phyloP scores from a whole-genome alignment of 2,797 vertebrate genomes.

The Denticeps clupeoides region DNA sequence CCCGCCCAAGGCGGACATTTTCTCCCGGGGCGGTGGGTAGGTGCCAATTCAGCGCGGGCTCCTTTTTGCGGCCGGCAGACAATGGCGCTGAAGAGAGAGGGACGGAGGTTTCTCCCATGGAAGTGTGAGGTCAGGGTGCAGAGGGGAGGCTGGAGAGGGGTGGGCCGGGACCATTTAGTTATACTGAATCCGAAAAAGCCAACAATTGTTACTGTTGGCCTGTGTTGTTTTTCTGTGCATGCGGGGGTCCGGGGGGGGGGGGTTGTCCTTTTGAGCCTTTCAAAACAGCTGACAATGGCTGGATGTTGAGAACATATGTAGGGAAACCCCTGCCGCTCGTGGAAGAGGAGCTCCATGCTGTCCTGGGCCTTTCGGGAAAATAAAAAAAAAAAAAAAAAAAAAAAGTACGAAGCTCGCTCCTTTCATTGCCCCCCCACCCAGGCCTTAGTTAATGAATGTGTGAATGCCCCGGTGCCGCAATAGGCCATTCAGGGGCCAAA shows the following conservation, averaged over 20 bases:
- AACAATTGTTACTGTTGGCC: slow-evolving; percentile 95
- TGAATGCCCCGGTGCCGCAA: slow-evolving; percentile 91
- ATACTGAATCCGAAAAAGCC: slow-evolving; percentile 88
- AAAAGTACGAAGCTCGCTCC: slow-evolving; percentile 78
- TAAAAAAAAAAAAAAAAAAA: no score
- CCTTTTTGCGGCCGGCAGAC: slow-evolving; percentile 25
- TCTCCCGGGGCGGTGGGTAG: slow-evolving; percentile 17
- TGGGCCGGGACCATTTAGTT: slow-evolving; percentile 65
- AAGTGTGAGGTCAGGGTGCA: slow-evolving; percentile 54
- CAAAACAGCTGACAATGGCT: slow-evolving; percentile 92
- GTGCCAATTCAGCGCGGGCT: slow-evolving; percentile 27
- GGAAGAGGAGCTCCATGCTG: slow-evolving; percentile 81
- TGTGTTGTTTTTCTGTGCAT: slow-evolving; percentile 72
- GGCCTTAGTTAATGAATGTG: slow-evolving; percentile 95
- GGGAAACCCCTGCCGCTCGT: slow-evolving; percentile 88
- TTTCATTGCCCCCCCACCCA: slow-evolving; percentile 82
- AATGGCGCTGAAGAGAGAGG: slow-evolving; percentile 31
- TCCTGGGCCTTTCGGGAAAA: slow-evolving; percentile 78
- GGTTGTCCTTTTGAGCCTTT: slow-evolving; percentile 83
- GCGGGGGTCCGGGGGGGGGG: slow-evolving; percentile 29
- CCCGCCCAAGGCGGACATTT: no score
- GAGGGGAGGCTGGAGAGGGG: slow-evolving; percentile 17
- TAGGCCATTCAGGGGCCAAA: slow-evolving; percentile 92
- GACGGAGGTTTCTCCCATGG: slow-evolving; percentile 57
- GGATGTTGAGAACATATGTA: slow-evolving; percentile 99